Base-by-base conservation (phyloP, 2,113 vertebrate species). In the Ophthalmolycus amberensis region DNA sequence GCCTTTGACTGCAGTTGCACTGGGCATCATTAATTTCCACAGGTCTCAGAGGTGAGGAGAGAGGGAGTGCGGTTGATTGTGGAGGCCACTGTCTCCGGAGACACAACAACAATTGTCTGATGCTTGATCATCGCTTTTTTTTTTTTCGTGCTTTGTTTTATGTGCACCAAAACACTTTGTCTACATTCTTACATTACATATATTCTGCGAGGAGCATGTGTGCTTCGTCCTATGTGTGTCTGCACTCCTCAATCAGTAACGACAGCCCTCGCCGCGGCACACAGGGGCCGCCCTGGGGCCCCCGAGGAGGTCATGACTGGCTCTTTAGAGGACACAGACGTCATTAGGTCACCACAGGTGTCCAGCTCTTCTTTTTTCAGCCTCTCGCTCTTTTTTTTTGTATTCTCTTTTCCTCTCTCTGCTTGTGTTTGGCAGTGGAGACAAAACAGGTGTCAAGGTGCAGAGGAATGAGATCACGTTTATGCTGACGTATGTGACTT, bases 1-100 rank as follows among this genome's bases (percentile, higher is more conserved):
- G 83, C 87, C 87, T 92, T 91, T 90, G 86, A 94, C 90, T 87
- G 85, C 71, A 92, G 91, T 94, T 94, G 94, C 94, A 92, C 83
- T 94, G 96, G 94, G 95, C 95, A 97, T 97, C 95, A 96, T 97
- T 97, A 96, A 97, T 96, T 95, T 96, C 94, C 73, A 29, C 82
- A 78, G 69, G 80, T 90, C 77, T 78, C 71, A 75, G 86, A 91
- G 89, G 89, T 89, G 90, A 88, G 78, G 73, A 54, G 18, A 80
- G 78, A 32, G 67, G 14, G 29, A 27, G 56, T 59, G 56, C 29
- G 56, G 25, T 25, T 20, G 32, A 69, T 44, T 54, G 73, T 0
- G n/a, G 70, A 84, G 83, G 62, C 59, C 73, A 16, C 48, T 12
- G 74, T 79, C 90, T 77, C 84, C 2, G 0, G 87, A 74, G 89